phyloP scores from a whole-genome alignment of 2,113 vertebrate genomes.

The Nyctibius bracteatus region DNA sequence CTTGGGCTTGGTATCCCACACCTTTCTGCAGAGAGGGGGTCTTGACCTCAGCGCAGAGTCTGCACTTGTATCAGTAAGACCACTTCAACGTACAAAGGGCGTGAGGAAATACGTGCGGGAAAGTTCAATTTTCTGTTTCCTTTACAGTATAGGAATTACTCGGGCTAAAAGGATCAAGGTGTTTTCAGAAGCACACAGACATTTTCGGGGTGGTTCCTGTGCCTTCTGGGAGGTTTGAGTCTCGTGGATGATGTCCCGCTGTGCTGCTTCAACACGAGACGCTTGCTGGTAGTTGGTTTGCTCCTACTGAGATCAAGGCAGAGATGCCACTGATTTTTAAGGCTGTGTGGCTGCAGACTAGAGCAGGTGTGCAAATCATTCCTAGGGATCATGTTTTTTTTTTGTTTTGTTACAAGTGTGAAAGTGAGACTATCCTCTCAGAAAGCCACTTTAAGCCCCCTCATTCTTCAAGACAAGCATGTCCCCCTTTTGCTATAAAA shows the following conservation, averaged over 20 bases:
- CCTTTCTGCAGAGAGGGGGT: not conserved
- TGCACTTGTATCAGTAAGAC: accelerated
- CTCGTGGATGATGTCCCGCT: not conserved
- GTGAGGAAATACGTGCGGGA: accelerated
- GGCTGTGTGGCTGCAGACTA: not conserved
- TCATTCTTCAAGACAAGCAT: not conserved
- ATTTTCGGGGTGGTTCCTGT: not conserved
- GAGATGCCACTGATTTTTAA: not conserved
- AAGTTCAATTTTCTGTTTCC: not conserved
- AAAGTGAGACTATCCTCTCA: not conserved
- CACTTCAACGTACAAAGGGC: accelerated
- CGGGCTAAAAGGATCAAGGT: not conserved
- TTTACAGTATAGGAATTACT: not conserved
- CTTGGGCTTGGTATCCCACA: not conserved
- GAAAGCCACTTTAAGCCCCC: not conserved
- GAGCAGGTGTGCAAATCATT: not conserved
- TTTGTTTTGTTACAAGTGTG: not conserved
- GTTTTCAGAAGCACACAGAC: not conserved
- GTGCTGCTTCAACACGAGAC: accelerated
- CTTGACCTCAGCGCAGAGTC: not conserved
- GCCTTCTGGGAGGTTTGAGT: not conserved
- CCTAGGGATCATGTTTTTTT: not conserved
- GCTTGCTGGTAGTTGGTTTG: accelerated
- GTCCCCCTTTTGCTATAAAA: not conserved
- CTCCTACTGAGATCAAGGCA: not conserved